Base-by-base conservation (phyloP, 2,797 vertebrate species). In the Rhyacichthys aspro region DNA sequence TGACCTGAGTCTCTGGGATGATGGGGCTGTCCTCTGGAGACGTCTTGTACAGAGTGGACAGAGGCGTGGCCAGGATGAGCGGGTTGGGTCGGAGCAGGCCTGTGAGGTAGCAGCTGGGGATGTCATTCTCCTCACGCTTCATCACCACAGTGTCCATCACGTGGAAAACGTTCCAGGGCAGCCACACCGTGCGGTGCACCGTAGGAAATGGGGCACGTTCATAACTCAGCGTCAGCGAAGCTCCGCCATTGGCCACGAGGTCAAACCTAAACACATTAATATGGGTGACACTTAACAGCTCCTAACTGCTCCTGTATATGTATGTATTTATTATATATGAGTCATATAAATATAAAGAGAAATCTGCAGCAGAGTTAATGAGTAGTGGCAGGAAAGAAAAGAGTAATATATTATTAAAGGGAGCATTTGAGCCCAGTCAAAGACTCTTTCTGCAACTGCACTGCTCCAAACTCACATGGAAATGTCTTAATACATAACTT, bases 1-100 rank as follows among this genome's bases (percentile, higher is more conserved):
- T 88, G 92, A 98, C 98, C 98, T 99, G 98, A 34, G 98, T 99
- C 86, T 99, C 98, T 0, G 98, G 98, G 83, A 99, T 94, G 85
- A 99, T 85, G 47, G 98, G 96, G 52, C 94, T 98, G 81, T 98
- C 94, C 81, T 98, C 95, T 0, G 94, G 93, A 62, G 95, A 95
- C 34, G 94, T 95, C 83, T 96, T 93, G 79, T 96, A 99, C 55
- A 98, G 91, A 5, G 96, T 98, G 58, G 97, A 99, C 53, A 98
- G 91, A 16, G 96, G 96, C 0, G 97, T 96, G 0, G 96, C 93
- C 63, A 98, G 92, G 0, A 99, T 95, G 74, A 95, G 78, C 0
- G 97, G 96, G 60, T 91, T 93, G 61, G 98, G 98, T 74, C 96
- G 91, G 78, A 95, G 85, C 75, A 99, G 94, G 41, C 96, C 96